Evolutionary conservation across 2,113 vertebrate species (phyloP).

Genomic region (Caloenas nicobarica): DNA sequence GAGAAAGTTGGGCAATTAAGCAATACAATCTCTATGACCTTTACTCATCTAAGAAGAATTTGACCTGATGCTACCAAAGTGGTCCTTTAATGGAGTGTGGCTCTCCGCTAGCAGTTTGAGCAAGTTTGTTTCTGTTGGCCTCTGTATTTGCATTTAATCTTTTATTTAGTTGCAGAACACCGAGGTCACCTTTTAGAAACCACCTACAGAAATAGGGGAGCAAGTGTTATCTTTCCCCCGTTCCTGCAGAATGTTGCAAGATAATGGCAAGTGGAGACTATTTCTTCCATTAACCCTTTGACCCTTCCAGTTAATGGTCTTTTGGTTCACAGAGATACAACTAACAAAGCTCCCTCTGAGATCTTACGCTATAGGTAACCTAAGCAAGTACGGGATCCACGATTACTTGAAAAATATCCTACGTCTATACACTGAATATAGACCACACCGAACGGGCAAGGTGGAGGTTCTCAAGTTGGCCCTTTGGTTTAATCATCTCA

Average conservation of each 20-base stretch:
- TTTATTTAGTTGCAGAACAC: conserved; percentile 63
- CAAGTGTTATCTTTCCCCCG: conserved; percentile 56
- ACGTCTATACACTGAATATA: not conserved
- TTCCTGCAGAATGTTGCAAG: conserved; percentile 32
- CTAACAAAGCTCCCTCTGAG: conserved; percentile 54
- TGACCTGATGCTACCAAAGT: conserved; percentile 41
- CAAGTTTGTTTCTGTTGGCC: conserved; percentile 51
- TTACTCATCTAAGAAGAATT: conserved; percentile 1
- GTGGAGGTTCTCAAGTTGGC: not conserved
- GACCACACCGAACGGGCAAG: not conserved
- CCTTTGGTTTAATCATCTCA: not conserved
- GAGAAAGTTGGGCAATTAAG: conserved; percentile 41
- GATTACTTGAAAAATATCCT: not conserved
- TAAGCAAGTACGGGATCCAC: conserved; percentile 16
- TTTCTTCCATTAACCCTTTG: conserved; percentile 80
- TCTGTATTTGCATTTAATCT: conserved; percentile 71
- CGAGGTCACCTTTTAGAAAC: conserved; percentile 71
- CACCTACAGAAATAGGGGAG: conserved; percentile 48
- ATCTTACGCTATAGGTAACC: conserved; percentile 39
- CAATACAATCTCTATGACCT: conserved; percentile 13
- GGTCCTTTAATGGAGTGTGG: conserved; percentile 9
- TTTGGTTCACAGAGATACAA: conserved; percentile 53
- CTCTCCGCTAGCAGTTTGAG: conserved; percentile 7
- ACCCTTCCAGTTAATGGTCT: conserved; percentile 75
- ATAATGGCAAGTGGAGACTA: conserved; percentile 65